Conservation (phyloP, 2,888 invertebrate species). For the Coenonympha arcania region DNA sequence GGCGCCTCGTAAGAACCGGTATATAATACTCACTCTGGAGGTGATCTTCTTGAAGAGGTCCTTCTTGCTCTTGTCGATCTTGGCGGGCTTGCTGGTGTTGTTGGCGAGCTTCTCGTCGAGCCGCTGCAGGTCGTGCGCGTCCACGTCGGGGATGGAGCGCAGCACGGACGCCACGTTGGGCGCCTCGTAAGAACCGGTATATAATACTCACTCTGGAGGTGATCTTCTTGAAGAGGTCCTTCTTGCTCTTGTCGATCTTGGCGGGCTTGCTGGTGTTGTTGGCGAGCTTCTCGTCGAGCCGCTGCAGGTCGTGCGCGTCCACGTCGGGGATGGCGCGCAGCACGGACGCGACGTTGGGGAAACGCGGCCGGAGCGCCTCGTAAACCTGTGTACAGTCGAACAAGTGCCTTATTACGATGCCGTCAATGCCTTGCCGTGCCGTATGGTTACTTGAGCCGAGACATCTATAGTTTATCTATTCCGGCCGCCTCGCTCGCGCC, state of each 20-base stretch:
- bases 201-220: slow-evolving; percentile 79
- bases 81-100: slow-evolving; percentile 77
- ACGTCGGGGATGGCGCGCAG: slow-evolving; percentile 88
- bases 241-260: slow-evolving; percentile 90
- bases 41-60: slow-evolving; percentile 93
- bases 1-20: background rate
- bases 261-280: slow-evolving; percentile 77
- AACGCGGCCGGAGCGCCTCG: slow-evolving; percentile 84
- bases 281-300: slow-evolving; percentile 87
- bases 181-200: background rate
- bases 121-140: slow-evolving; percentile 84
- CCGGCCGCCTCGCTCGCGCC: too few species aligned
- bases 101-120: slow-evolving; percentile 88
- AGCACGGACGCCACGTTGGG: slow-evolving; percentile 77
- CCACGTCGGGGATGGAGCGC: slow-evolving; percentile 87
- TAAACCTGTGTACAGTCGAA: slow-evolving; percentile 65
- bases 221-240: slow-evolving; percentile 91
- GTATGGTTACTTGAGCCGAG: too few species aligned
- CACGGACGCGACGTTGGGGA: slow-evolving; percentile 79
- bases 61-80: slow-evolving; percentile 91
- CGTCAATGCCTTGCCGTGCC: too few species aligned
- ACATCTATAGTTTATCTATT: too few species aligned
- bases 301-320: slow-evolving; percentile 84
- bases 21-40: slow-evolving; percentile 74
- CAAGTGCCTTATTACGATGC: too few species aligned